phyloP scores from a whole-genome alignment of 92 coral and sea anemone genomes.

The Paragorgia papillata region DNA sequence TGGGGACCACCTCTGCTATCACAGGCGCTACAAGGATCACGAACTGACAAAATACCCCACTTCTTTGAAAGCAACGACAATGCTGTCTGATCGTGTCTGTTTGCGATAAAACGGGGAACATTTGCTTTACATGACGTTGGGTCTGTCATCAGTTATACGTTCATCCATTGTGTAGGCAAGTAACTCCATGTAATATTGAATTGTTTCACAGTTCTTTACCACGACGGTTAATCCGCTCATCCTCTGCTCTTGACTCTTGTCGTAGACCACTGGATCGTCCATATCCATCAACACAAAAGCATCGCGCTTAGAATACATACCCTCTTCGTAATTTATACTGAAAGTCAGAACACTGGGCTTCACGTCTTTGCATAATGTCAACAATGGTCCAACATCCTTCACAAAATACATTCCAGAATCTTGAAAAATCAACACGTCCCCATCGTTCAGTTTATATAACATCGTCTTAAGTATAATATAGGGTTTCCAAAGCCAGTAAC shows the following conservation, averaged over 20 bases:
- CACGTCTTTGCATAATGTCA: background rate
- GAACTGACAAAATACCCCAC: constrained; percentile 15
- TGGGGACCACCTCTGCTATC: too few relatives aligned
- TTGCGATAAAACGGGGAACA: background rate
- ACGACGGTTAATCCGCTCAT: background rate
- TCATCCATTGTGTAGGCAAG: constrained; percentile 10
- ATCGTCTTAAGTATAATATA: constrained; percentile 17
- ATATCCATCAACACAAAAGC: constrained; percentile 13
- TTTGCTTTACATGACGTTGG: constrained; percentile 6
- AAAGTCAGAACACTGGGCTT: background rate
- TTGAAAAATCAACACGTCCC: constrained; percentile 16
- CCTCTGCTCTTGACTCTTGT: constrained; percentile 3
- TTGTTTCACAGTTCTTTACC: constrained; percentile 1
- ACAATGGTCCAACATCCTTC: background rate
- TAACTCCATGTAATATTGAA: constrained; percentile 26
- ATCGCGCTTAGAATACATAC: constrained; percentile 1
- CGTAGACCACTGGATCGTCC: background rate
- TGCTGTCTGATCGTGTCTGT: constrained; percentile 26
- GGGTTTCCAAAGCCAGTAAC: constrained; percentile 31
- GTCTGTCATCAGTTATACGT: background rate
- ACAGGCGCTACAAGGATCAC: too few relatives aligned
- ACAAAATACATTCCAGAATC: constrained; percentile 21
- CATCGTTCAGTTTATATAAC: constrained; percentile 6
- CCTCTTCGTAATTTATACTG: background rate
- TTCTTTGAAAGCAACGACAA: constrained; percentile 22